Evolutionary conservation across 2,797 vertebrate species (phyloP).

Genomic region (Peromyscus nudipes): DNA sequence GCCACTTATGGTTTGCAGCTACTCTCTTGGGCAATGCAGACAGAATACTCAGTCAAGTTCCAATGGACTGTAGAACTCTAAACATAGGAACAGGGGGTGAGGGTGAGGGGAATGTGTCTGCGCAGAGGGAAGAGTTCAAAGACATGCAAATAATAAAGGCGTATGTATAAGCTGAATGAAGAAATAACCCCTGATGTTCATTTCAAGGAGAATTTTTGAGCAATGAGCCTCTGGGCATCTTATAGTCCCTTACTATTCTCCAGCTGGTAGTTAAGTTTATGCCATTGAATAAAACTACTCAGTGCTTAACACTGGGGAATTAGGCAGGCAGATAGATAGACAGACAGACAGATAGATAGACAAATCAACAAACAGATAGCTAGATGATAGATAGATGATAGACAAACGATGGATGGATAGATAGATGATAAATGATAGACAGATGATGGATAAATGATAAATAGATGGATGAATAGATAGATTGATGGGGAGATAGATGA

Average conservation of each 20-base stretch:
- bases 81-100: neutral
- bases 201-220: slow-evolving; percentile 11
- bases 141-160: neutral
- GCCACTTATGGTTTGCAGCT: neutral
- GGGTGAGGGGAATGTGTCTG: too few species aligned
- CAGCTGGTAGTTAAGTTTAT: neutral
- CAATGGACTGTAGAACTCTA: too few species aligned
- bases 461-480: too few species aligned
- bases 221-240: neutral
- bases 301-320: neutral
- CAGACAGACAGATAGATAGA: neutral
- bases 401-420: neutral
- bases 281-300: slow-evolving; percentile 23
- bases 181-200: neutral
- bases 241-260: neutral
- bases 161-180: neutral
- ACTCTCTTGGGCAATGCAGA: rapidly evolving
- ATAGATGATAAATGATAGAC: neutral
- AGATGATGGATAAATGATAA: neutral
- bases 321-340: neutral
- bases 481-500: neutral
- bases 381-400: neutral
- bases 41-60: neutral
- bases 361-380: neutral
- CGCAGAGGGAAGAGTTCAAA: neutral